Evolutionary conservation across 1,140 invertebrate genomes (phyloP), one percentile per base, ranked within the genome.

Genomic region (Fopius arisanus): DNA sequence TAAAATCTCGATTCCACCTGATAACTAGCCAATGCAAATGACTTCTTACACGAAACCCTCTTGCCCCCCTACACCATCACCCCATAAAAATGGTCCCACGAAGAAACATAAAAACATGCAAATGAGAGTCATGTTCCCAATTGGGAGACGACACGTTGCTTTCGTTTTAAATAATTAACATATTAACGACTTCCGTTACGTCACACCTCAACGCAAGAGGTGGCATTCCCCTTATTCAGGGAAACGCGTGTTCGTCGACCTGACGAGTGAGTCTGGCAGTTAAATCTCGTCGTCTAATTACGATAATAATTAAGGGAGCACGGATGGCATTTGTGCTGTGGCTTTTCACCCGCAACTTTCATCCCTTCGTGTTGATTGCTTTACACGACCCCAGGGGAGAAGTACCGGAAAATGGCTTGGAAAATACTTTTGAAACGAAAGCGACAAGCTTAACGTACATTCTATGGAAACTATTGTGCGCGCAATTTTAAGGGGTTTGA

Each of bases 101-200:
- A 19, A n/a, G 43, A 37, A 63, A 9, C 16, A 37, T 31, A 66
- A 66, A 66, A 14, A 14, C 28, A 66, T 66, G 63, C 21, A 37
- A 66, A 37, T 37, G 29, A 28, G 31, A 37, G 28, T 10, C 26
- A 5, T 37, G 63, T 66, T 14, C 33, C 31, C 63, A 66, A 66
- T 66, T 66, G 28, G 31, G 7, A 37, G 26, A 66, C 63, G 12
- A 21, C 16, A 37, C 29, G 10, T 33, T 37, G 31, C n/a, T 66
- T 37, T 21, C 31, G 10, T 37, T 37, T 31, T 23, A 23, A 23
- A 23, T 14, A 41, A 67, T 67, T 67, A 21, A 43, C 66, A 67
- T 67, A 67, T 41, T 67, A 70, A 70, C 21, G 51, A 70, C 48
- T 70, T 40, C 31, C 51, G 43, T 59, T 70, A 31, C 68, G n/a